Percentiles rank a stretch among this genome's conserved stretches.
These are phyloP conservation scores for Melangyna quadrimaculata DNA, from an alignment of 2,888 invertebrate genomes.

Conservation along the genomic window DNA sequence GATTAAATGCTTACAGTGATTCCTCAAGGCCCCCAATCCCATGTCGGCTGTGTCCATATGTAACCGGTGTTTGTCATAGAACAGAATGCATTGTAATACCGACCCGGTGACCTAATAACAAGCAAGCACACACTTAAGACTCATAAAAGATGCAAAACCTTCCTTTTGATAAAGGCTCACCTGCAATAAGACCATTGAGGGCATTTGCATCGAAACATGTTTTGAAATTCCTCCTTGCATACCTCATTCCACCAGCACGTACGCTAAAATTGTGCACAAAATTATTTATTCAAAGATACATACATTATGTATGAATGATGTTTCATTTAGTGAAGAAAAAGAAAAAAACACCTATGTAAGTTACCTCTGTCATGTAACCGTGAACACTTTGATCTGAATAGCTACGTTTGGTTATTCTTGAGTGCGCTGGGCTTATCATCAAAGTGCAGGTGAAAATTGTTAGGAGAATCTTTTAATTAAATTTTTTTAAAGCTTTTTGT, in stretches of 20 bases:
- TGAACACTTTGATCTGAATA: constrained; percentile 91
- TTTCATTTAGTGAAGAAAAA: constrained; percentile 9
- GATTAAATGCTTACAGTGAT: neutral
- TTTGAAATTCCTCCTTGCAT: constrained; percentile 95
- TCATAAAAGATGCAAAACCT: constrained; percentile 7
- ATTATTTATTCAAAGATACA: constrained; percentile 11
- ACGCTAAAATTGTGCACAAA: constrained; percentile 83
- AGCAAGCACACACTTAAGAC: constrained; percentile 1
- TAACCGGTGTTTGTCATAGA: constrained; percentile 95
- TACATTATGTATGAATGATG: constrained; percentile 7
- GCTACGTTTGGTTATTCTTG: constrained; percentile 84
- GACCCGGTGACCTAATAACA: constrained; percentile 86
- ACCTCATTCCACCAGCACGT: constrained; percentile 97
- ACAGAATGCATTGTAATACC: constrained; percentile 94
- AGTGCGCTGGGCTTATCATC: constrained; percentile 71
- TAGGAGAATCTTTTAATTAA: constrained; percentile 67
- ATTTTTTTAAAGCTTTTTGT: neutral
- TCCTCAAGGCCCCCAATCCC: constrained; percentile 78
- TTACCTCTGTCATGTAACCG: constrained; percentile 92
- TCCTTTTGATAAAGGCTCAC: constrained; percentile 63
- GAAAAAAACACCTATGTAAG: constrained; percentile 27
- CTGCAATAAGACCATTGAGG: constrained; percentile 94
- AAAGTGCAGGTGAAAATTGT: constrained; percentile 72
- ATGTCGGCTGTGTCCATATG: constrained; percentile 91
- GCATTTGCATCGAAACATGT: constrained; percentile 92